Base-by-base conservation (phyloP, 2,797 vertebrate species). In the Spea hammondii region DNA sequence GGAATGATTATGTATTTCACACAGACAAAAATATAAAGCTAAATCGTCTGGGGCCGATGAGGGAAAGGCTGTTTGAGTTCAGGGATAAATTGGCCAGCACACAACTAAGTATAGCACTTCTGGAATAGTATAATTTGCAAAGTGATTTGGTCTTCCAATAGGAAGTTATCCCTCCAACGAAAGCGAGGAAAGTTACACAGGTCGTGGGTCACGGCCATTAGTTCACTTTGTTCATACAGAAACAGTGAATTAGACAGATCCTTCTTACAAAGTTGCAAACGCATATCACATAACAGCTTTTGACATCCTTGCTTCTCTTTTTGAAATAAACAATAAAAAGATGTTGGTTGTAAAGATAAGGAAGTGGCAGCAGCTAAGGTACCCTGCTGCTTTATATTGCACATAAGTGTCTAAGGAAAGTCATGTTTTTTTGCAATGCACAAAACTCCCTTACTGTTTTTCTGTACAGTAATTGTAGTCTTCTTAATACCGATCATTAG, bases 331-430 rank as follows among this genome's bases (percentile, higher is more conserved):
- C 13, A 57, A 70, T 64, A 49, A n/a, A 77, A 68, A 13, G 50
- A 67, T 79, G 62, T 65, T 65, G 6, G 55, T 4, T 72, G 59
- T 65, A 65, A 78, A 72, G 32, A 7, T 68, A 67, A 72, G 17
- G 10, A 65, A n/a, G 59, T 65, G 51, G 44, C 17, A 10, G 8
- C 74, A 49, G 13, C 54, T 32, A 13, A 72, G 54, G 48, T 72
- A 59, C 12, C 70, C 47, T 47, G 4, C 66, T 70, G 57, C 14
- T 44, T 12, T 3, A 48, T 46, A 64, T 60, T 48, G 4, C 62
- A 51, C 44, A 72, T 65, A 72, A 50, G n/a, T 73, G 54, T 72
- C 47, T 49, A 5, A 64, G 46, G 17, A 47, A 44, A 67, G 74
- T 60, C 32, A 46, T 9, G 51, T 62, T 62, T 55, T 50, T 62